phyloP scores from a whole-genome alignment of 2,797 vertebrate genomes.

The Pogoniulus pusillus region DNA sequence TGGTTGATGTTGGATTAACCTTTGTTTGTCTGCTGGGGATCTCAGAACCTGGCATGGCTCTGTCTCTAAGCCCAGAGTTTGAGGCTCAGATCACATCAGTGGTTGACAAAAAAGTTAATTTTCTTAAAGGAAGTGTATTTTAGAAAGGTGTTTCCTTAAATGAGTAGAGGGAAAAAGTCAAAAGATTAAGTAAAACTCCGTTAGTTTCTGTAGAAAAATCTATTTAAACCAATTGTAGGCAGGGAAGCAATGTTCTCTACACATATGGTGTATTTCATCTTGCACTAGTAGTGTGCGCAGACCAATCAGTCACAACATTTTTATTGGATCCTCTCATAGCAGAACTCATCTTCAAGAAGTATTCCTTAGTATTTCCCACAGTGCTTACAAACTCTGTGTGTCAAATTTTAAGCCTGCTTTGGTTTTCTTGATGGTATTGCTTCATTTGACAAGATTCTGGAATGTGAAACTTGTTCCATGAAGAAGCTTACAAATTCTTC shows the following conservation, averaged over 20 bases:
- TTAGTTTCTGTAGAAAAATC: background rate
- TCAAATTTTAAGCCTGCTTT: background rate
- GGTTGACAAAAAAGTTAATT: background rate
- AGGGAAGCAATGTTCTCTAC: background rate
- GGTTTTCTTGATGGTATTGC: background rate
- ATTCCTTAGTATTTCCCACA: background rate
- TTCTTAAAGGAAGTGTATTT: background rate
- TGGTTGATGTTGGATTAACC: too few species aligned
- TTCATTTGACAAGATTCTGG: background rate
- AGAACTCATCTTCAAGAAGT: background rate
- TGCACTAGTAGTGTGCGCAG: background rate
- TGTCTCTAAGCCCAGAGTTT: too few species aligned
- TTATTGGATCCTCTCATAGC: background rate
- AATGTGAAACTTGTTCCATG: background rate
- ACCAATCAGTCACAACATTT: background rate
- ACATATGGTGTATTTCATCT: background rate
- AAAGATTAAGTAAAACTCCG: background rate
- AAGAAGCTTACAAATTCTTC: background rate
- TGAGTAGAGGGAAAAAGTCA: background rate
- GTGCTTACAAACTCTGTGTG: background rate
- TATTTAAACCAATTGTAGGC: background rate
- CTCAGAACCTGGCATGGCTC: too few species aligned
- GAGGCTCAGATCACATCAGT: background rate
- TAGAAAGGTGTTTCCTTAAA: background rate
- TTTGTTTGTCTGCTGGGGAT: too few species aligned